Base-by-base conservation (phyloP, 1,140 invertebrate genomes). In the Aphis gossypii region DNA sequence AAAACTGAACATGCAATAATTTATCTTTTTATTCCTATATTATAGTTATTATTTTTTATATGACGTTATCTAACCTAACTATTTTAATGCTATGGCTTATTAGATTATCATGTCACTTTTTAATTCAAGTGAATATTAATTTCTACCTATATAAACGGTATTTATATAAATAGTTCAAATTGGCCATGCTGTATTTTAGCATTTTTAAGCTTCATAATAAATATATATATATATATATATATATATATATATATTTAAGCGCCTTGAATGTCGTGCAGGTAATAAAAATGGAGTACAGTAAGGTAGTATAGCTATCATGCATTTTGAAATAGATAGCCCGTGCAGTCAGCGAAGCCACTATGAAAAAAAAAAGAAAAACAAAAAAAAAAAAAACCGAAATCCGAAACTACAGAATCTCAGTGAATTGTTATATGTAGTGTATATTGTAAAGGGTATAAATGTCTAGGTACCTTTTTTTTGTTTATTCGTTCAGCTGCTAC, bases 381-480 rank as follows among this genome's bases (percentile, higher is more conserved):
- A 46, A 46, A 20, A 51, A 46, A 46, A 20, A 51, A 68, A 68
- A 68, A 68, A n/a, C 14, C 60, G 21, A 68, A 68, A 68, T 30
- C 60, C 30, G 76, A 82, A 38, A 35, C 76, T 82, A 35, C 76
- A 84, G 21, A 84, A 84, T 84, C 83, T 84, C 38, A 84, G 38
- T 84, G 38, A 84, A 84, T 84, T 41, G 38, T 84, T 38, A 44
- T 84, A 38, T 38, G 38, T 41, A 23, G 25, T 25, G 21, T 84
- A 84, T 84, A 84, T 84, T 84, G 23, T 84, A 84, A 84, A 84
- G 38, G 38, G 38, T 41, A 41, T 84, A 84, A 84, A 84, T 41
- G 38, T 44, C 38, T 41, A 84, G 21, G 38, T 41, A 84, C 38
- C 35, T 84, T 84, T 84, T 76, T 84, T 84, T 84, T 84, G 83